Evolutionary conservation across 2,113 vertebrate genomes (phyloP).

Genomic region (Pithys albifrons): DNA sequence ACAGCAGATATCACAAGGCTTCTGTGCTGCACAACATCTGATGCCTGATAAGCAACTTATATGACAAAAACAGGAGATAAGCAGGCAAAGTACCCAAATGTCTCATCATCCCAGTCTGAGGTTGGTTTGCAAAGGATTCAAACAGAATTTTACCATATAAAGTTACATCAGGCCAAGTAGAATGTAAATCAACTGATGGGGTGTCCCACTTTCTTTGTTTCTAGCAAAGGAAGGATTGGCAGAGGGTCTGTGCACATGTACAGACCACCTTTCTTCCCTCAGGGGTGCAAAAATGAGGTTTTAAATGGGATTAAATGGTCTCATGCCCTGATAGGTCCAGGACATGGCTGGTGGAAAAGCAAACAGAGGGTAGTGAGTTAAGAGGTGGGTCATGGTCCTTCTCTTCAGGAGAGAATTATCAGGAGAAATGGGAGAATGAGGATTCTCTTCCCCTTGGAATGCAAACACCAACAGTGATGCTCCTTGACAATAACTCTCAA

Average conservation of each 20-base stretch:
- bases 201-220: background rate
- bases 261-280: background rate
- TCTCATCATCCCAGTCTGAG: conserved; percentile 19
- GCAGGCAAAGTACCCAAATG: background rate
- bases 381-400: background rate
- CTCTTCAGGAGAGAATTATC: background rate
- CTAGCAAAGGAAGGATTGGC: background rate
- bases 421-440: background rate
- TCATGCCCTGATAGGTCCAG: background rate
- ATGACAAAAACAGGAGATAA: background rate
- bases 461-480: background rate
- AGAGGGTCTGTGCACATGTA: background rate
- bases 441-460: background rate
- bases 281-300: background rate
- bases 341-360: background rate
- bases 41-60: background rate
- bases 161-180: background rate
- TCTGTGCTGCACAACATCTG: background rate
- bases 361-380: background rate
- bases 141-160: background rate
- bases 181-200: background rate
- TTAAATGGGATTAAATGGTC: background rate
- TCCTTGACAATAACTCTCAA: background rate
- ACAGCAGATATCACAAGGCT: background rate
- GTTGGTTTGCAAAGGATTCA: background rate